Base-by-base conservation (phyloP, 2,797 vertebrate genomes). In the Uromys caudimaculatus region DNA sequence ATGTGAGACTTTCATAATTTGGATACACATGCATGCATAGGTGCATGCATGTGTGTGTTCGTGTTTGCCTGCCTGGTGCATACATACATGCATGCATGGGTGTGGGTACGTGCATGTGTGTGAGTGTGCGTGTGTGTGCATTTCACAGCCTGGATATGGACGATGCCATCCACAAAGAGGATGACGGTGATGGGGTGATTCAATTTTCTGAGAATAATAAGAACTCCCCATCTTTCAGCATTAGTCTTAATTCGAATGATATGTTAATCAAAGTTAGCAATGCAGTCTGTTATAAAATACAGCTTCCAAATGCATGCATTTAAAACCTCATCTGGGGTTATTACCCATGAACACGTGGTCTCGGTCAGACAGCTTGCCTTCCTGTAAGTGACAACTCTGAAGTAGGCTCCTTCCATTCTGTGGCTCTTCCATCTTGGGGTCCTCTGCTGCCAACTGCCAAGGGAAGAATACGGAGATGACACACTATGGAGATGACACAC, bases 401-500 rank as follows among this genome's bases (percentile, higher is more conserved):
- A 38, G 76, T n/a, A 24, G 54, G 5, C 14, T n/a, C 16, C 35
- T 85, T 79, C 64, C 32, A 27, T 19, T 1, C 0, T 13, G 38
- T 27, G 62, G 41, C n/a, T 92, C n/a, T 62, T 54, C 44, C 35
- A 50, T 64, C 35, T 52, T 64, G 9, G 21, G 50, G 13, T 47
- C 16, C 54, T 90, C 78, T 81, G 76, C 41, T 79, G 89, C 54
- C 21, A 75, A 62, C 60, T 90, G 17, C 69, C 83, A n/a, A n/a
- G 4, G 78, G 27, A 47, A 93, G 83, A 62, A 27, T 35, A 27
- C 6, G 47, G n/a, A 86, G 62, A 92, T 91, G 52, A 29, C 50
- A 52, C 32, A 83, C 1, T 6, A 27, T 6, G 47, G n/a, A 86
- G 62, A 92, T 91, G 52, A 29, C 50, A 52, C 32, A 83, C 1